Evolutionary conservation across 2,797 vertebrate genomes (phyloP).

Genomic region (Acipenser ruthenus): DNA sequence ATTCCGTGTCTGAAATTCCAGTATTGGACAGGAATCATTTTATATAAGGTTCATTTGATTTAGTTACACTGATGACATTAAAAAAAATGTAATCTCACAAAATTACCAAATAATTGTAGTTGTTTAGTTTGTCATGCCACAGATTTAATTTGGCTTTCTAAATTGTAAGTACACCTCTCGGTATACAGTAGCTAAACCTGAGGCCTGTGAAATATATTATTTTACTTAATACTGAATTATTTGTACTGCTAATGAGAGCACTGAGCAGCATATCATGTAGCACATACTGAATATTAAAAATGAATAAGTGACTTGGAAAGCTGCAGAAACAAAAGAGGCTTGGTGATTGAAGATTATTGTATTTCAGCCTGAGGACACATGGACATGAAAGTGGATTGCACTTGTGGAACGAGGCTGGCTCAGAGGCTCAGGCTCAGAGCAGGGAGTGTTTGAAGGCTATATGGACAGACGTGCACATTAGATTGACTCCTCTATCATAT

Average conservation of each 20-base stretch:
- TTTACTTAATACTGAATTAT: background rate
- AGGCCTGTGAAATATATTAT: too few species aligned
- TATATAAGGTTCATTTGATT: too few species aligned
- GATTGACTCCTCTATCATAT: too few species aligned
- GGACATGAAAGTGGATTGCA: slow-evolving; percentile 29
- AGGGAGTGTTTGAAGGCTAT: background rate
- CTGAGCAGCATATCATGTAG: slow-evolving; percentile 8
- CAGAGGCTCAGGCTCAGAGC: background rate
- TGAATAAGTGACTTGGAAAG: slow-evolving; percentile 8
- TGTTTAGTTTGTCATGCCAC: background rate
- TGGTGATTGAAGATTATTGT: slow-evolving; percentile 38
- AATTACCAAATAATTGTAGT: background rate
- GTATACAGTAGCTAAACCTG: background rate
- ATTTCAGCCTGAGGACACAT: slow-evolving; percentile 19
- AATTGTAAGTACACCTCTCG: background rate
- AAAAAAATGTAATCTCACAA: slow-evolving; percentile 1
- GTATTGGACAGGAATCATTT: too few species aligned
- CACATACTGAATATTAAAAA: slow-evolving; percentile 1
- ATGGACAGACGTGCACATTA: background rate
- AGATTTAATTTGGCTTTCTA: background rate
- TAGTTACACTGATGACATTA: background rate
- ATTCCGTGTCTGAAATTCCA: too few species aligned
- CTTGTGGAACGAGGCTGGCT: slow-evolving; percentile 30
- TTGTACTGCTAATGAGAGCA: background rate
- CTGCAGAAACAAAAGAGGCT: slow-evolving; percentile 13